phyloP scores from a whole-genome alignment of 2,113 vertebrate genomes.

The Hippocampus mohnikei region DNA sequence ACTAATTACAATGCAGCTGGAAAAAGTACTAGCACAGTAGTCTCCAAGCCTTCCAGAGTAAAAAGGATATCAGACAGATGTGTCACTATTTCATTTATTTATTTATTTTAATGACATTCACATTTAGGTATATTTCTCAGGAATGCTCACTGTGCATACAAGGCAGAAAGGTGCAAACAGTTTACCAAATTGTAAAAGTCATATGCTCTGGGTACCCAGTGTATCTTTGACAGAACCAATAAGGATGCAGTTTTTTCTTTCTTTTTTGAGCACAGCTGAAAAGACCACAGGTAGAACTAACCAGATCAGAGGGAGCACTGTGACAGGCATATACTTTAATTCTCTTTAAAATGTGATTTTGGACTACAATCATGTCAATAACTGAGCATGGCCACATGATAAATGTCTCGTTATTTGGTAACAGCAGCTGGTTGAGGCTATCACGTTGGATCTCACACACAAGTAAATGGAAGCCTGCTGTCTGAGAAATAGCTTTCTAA shows the following conservation, averaged over 20 bases:
- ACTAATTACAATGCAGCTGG: too few relatives aligned
- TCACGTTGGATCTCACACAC: neutral
- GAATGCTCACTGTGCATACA: too few relatives aligned
- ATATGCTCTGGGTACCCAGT: neutral
- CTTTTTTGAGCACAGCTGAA: neutral
- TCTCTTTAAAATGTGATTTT: neutral
- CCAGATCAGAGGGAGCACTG: neutral
- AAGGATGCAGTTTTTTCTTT: neutral
- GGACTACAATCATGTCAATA: neutral
- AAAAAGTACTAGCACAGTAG: too few relatives aligned
- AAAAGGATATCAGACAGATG: too few relatives aligned
- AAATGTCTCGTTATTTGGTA: neutral
- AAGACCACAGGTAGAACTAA: neutral
- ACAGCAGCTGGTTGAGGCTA: neutral
- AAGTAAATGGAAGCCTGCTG: constrained; percentile 27
- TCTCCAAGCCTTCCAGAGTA: too few relatives aligned
- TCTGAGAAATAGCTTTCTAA: constrained; percentile 33
- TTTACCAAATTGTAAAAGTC: neutral
- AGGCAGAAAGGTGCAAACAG: too few relatives aligned
- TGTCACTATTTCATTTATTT: too few relatives aligned
- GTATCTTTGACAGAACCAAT: neutral
- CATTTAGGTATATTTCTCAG: too few relatives aligned
- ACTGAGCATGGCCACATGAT: neutral
- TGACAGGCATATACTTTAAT: neutral
- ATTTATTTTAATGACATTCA: too few relatives aligned